Conservation (phyloP, 2,113 vertebrate species). For the Malurus alboscapulatus region DNA sequence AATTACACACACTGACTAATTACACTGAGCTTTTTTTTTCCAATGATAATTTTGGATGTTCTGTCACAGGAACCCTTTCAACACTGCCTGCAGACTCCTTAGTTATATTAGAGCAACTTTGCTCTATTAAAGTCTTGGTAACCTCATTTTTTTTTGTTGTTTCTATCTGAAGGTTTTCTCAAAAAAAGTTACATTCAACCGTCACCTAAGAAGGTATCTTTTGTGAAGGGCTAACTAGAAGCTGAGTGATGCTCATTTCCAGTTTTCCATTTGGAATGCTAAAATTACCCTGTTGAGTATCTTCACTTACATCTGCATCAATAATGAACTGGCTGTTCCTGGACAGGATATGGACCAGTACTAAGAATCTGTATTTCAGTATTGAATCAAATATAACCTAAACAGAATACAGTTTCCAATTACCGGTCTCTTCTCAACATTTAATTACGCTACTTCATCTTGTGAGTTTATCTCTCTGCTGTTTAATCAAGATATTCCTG, state of each 20-base stretch:
- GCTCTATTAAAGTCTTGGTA: neutral
- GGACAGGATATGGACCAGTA: neutral
- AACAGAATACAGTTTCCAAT: neutral
- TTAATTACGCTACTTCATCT: neutral
- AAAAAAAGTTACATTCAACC: neutral
- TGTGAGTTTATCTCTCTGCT: neutral
- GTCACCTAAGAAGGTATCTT: neutral
- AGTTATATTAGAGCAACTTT: neutral
- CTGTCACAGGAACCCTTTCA: neutral
- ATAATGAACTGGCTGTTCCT: neutral
- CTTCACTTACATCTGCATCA: neutral
- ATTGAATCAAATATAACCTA: neutral
- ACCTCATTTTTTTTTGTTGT: neutral
- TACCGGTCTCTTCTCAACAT: neutral
- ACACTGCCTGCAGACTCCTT: neutral
- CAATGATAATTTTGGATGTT: neutral
- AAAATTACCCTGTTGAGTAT: neutral
- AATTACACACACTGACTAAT: slow-evolving; percentile 28
- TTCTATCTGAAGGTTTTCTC: neutral
- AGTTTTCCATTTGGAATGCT: neutral
- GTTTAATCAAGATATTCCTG: neutral
- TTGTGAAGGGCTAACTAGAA: neutral
- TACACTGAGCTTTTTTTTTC: neutral
- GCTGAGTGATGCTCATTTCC: neutral
- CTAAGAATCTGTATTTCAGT: neutral